phyloP scores from a whole-genome alignment of 1,140 invertebrate species.

The Melitaea cinxia region DNA sequence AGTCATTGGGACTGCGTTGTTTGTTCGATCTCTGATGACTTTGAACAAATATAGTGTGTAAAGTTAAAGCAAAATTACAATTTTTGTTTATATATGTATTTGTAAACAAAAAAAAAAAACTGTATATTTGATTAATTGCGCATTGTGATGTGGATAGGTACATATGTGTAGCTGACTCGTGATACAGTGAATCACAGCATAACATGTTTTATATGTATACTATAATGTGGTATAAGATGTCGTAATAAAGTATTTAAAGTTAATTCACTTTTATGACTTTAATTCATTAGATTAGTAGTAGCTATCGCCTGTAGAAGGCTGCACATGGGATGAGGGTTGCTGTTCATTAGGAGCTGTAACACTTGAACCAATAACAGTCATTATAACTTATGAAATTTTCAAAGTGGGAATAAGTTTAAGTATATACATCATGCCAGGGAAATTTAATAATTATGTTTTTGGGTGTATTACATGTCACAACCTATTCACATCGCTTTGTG shows the following conservation, averaged over 20 bases:
- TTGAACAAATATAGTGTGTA: constrained; percentile 79
- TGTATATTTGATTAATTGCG: constrained; percentile 68
- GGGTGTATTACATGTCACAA: constrained; percentile 19
- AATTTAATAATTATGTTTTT: too few relatives aligned
- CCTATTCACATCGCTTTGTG: constrained; percentile 73
- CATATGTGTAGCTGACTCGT: constrained; percentile 68
- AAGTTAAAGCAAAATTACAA: constrained; percentile 74
- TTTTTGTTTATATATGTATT: constrained; percentile 68
- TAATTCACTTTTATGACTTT: constrained; percentile 75
- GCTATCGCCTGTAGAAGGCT: constrained; percentile 18
- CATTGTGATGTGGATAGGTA: constrained; percentile 80
- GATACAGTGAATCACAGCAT: constrained; percentile 78
- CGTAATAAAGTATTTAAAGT: constrained; percentile 82
- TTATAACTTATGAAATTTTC: neutral
- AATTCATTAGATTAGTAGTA: constrained; percentile 66
- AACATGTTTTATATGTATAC: constrained; percentile 81
- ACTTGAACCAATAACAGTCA: too few relatives aligned
- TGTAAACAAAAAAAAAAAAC: constrained; percentile 51
- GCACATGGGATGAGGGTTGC: constrained; percentile 19
- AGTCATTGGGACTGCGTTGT: constrained; percentile 52
- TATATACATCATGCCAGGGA: neutral
- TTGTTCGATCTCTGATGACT: constrained; percentile 70
- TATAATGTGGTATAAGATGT: constrained; percentile 80
- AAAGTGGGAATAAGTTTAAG: too few relatives aligned
- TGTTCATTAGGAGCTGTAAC: constrained; percentile 5